Percentiles rank a stretch among this genome's conserved stretches.
Conservation (phyloP, 2,888 invertebrate genomes). For the Drosophila incognita region DNA sequence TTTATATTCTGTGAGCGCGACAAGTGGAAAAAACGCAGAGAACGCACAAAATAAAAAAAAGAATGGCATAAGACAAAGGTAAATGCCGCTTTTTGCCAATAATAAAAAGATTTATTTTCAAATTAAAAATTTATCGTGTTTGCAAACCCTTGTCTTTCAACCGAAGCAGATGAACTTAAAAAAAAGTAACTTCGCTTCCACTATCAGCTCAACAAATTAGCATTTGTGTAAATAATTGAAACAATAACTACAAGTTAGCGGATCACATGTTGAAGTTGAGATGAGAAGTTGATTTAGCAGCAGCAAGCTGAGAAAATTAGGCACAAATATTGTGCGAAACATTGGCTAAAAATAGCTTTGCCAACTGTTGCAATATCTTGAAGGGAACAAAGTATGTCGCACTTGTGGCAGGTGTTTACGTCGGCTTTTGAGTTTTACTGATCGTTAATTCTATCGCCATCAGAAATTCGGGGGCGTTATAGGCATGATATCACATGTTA, state of each 20-base stretch:
- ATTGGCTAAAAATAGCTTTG: slow-evolving; percentile 50
- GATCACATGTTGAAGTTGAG: slow-evolving; percentile 53
- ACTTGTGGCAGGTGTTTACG: slow-evolving; percentile 46
- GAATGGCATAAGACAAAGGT: slow-evolving; percentile 3
- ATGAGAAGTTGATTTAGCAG: slow-evolving; percentile 35
- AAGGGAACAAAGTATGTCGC: slow-evolving; percentile 36
- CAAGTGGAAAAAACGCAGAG: slow-evolving; percentile 27
- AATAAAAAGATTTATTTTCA: slow-evolving; percentile 55
- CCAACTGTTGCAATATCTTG: slow-evolving; percentile 34
- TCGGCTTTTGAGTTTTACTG: slow-evolving; percentile 31
- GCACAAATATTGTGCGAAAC: slow-evolving; percentile 46
- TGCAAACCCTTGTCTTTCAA: neutral
- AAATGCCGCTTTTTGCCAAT: slow-evolving; percentile 23
- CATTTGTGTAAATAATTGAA: slow-evolving; percentile 55
- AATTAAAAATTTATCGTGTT: slow-evolving; percentile 28
- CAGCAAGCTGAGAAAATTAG: slow-evolving; percentile 38
- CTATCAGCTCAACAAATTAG: slow-evolving; percentile 45
- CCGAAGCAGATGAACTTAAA: neutral
- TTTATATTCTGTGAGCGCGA: slow-evolving; percentile 63
- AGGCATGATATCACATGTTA: slow-evolving; percentile 42
- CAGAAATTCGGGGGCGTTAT: slow-evolving; percentile 30
- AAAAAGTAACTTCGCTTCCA: slow-evolving; percentile 12
- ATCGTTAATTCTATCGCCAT: slow-evolving; percentile 21
- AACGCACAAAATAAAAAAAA: slow-evolving; percentile 31
- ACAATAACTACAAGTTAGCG: slow-evolving; percentile 35